phyloP scores from a whole-genome alignment of 23 tunicate genomes.

The Styela clava region DNA sequence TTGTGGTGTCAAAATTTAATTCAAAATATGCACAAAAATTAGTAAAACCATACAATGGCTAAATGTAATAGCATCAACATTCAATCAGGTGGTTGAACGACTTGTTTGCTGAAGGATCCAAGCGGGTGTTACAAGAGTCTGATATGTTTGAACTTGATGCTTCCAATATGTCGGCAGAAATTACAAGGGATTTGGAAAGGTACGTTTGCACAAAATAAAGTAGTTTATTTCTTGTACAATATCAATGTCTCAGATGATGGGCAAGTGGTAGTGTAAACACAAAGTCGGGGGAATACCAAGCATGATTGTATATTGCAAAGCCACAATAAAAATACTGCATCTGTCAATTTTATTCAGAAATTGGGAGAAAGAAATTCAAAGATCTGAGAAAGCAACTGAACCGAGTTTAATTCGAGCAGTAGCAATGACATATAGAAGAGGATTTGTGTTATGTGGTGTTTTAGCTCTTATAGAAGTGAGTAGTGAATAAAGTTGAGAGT shows the following conservation, averaged over 20 bases:
- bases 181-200: not conserved
- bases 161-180: not conserved
- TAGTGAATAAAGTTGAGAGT: too few species aligned
- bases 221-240: too few species aligned
- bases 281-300: too few species aligned
- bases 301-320: too few species aligned
- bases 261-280: too few species aligned
- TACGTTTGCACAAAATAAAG: not conserved
- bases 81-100: slow-evolving; percentile 12
- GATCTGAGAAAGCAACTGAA: not conserved
- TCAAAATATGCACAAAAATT: too few species aligned
- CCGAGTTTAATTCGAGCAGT: slow-evolving; percentile 3
- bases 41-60: too few species aligned
- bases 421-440: not conserved
- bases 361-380: not conserved
- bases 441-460: not conserved
- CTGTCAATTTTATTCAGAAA: not conserved
- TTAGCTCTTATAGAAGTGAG: not conserved
- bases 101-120: slow-evolving; percentile 1
- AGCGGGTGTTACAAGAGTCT: not conserved
- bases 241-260: too few species aligned
- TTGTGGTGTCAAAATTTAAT: too few species aligned
- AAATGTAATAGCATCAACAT: too few species aligned
- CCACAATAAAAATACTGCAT: too few species aligned
- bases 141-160: not conserved